Conservation (phyloP, 2,797 vertebrate genomes). For the Borostomias antarcticus region DNA sequence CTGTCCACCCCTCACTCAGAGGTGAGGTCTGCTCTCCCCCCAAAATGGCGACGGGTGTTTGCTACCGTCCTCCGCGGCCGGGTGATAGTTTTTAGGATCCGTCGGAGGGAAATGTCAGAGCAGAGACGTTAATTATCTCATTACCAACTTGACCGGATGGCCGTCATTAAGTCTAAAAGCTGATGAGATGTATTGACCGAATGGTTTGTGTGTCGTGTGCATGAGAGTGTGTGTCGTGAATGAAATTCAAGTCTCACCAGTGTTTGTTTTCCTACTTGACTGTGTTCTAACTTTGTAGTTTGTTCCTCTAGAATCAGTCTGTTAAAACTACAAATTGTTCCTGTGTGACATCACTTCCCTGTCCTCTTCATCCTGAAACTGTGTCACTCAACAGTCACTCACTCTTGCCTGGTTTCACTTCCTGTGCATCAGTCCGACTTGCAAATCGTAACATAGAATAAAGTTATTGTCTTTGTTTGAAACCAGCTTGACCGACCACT, state of each 20-base stretch:
- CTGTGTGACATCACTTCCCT: too few species aligned
- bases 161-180: conserved; percentile 58
- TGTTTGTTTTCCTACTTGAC: conserved; percentile 6
- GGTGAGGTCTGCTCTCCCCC: conserved; percentile 12
- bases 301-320: too few species aligned
- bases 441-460: too few species aligned
- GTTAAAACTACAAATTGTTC: too few species aligned
- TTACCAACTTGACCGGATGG: conserved; percentile 45
- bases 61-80: not conserved
- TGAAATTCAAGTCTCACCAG: too few species aligned
- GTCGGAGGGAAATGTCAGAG: conserved; percentile 46
- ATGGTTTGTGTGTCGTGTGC: not conserved
- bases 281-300: too few species aligned
- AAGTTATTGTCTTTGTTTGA: too few species aligned
- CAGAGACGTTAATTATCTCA: conserved; percentile 63
- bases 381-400: too few species aligned
- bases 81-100: conserved; percentile 46
- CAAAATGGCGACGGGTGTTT: conserved; percentile 1
- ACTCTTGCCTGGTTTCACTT: too few species aligned
- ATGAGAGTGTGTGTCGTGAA: conserved; percentile 14
- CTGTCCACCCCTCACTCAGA: not conserved
- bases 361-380: too few species aligned
- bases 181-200: conserved; percentile 49
- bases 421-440: too few species aligned
- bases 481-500: too few species aligned